Percentiles rank a stretch among this genome's conserved stretches.
Conservation (phyloP, 2,888 invertebrate species). For the Drosophila mimica region DNA sequence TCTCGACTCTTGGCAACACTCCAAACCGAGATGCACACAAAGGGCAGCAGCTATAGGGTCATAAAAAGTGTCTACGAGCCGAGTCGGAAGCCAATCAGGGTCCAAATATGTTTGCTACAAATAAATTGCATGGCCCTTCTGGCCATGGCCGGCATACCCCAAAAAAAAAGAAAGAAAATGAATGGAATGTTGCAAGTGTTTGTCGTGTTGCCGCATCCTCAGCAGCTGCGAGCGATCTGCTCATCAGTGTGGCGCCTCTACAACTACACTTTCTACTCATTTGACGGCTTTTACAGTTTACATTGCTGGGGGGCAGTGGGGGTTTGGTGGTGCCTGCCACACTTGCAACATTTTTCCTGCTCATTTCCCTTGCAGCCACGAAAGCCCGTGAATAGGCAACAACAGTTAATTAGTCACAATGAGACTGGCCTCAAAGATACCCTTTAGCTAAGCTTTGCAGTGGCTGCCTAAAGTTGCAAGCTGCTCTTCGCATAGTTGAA, state of each 20-base stretch:
- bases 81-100: constrained; percentile 61
- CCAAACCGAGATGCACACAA: constrained; percentile 39
- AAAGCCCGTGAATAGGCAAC: constrained; percentile 25
- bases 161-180: neutral
- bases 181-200: constrained; percentile 25
- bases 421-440: neutral
- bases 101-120: constrained; percentile 72
- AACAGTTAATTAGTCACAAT: constrained; percentile 21
- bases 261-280: neutral
- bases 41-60: constrained; percentile 4
- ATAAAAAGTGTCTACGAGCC: constrained; percentile 47
- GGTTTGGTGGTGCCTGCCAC: constrained; percentile 13
- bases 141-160: constrained; percentile 29
- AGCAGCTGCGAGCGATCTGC: constrained; percentile 22
- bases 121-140: constrained; percentile 71
- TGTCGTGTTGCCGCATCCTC: constrained; percentile 28
- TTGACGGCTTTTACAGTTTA: constrained; percentile 66
- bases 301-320: constrained; percentile 54
- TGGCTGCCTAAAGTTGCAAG: neutral
- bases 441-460: neutral
- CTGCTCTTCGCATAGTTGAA: neutral
- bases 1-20: constrained; percentile 37
- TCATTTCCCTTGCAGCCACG: constrained; percentile 67
- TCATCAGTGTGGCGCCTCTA: constrained; percentile 39
- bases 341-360: constrained; percentile 68